Conservation (phyloP, 2,888 invertebrate species). For the Julus scanicus region DNA sequence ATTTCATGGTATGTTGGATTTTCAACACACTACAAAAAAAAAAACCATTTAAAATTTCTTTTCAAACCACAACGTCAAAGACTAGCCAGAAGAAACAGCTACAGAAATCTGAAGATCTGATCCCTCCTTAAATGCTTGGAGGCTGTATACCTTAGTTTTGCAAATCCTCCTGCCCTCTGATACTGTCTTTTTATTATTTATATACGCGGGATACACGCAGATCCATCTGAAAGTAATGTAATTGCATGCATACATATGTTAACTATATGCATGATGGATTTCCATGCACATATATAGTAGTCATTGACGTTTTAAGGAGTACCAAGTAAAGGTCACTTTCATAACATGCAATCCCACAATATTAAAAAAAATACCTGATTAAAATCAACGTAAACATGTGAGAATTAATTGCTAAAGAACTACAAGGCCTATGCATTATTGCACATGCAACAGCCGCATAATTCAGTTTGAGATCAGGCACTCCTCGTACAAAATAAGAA, state of each 20-base stretch:
- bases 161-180: constrained; percentile 82
- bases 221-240: constrained; percentile 78
- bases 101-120: neutral
- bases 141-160: neutral
- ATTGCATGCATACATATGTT: constrained; percentile 41
- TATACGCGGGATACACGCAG: constrained; percentile 95
- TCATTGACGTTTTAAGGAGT: too few relatives aligned
- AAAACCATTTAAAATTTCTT: neutral
- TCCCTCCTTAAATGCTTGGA: neutral
- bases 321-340: too few relatives aligned
- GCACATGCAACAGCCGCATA: neutral
- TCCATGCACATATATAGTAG: too few relatives aligned
- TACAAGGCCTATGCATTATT: neutral
- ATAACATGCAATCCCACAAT: too few relatives aligned
- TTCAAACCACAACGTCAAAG: neutral
- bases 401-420: too few relatives aligned
- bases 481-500: too few relatives aligned
- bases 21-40: constrained; percentile 78
- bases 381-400: too few relatives aligned
- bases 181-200: constrained; percentile 91
- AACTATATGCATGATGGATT: neutral
- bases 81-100: neutral
- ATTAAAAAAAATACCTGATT: too few relatives aligned
- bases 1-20: constrained; percentile 97
- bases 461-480: too few relatives aligned